phyloP scores from a whole-genome alignment of 2,113 vertebrate species.

The Coptodon rendalli region DNA sequence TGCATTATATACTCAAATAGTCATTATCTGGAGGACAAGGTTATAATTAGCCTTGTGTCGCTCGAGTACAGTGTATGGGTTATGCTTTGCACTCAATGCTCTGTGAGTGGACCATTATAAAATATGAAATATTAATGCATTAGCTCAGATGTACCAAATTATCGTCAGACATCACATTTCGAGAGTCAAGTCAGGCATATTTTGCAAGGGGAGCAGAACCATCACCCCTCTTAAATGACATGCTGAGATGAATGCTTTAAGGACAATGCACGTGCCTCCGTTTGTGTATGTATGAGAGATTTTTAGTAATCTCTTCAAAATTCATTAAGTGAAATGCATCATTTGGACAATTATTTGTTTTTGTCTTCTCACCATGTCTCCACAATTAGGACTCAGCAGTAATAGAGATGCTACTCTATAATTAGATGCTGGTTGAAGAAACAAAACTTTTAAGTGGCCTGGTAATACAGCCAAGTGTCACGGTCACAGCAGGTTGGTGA shows the following conservation, averaged over 20 bases:
- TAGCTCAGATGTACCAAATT: background rate
- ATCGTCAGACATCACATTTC: background rate
- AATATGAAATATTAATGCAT: background rate
- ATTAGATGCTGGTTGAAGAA: background rate
- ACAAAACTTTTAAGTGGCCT: background rate
- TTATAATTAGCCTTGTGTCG: background rate
- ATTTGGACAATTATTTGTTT: background rate
- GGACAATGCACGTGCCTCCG: background rate
- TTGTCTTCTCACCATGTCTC: background rate
- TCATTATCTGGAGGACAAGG: background rate
- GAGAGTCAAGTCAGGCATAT: background rate
- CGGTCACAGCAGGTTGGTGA: background rate
- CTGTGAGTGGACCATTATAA: background rate
- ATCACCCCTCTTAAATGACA: background rate
- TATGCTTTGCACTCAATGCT: background rate
- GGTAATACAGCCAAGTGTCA: background rate
- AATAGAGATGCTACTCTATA: background rate
- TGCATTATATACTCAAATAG: background rate
- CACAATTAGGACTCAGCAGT: background rate
- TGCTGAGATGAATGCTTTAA: background rate
- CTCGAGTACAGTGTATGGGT: background rate
- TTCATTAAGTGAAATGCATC: background rate
- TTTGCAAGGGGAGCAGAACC: background rate
- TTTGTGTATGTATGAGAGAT: background rate
- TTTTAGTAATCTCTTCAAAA: background rate